Evolutionary conservation across 2,888 invertebrate genomes (phyloP).

Genomic region (Drosophila picticornis): DNA sequence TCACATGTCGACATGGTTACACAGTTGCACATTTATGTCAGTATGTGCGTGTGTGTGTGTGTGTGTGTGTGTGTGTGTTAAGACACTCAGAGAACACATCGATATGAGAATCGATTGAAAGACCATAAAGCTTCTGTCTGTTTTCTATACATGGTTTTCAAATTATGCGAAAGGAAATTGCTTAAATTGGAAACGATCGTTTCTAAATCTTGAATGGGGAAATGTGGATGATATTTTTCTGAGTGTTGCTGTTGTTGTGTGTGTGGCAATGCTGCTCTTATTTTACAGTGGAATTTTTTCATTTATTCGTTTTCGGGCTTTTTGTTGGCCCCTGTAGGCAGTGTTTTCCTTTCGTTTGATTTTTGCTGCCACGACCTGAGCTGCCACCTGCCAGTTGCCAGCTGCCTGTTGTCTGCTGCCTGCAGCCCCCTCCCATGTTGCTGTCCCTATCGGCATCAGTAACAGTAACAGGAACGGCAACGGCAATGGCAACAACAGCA

Average conservation of each 20-base stretch:
- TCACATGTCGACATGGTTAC: constrained; percentile 55
- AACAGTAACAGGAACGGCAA: not conserved
- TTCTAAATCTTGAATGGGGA: not conserved
- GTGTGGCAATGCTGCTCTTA: constrained; percentile 38
- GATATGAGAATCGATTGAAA: not conserved
- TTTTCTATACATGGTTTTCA: not conserved
- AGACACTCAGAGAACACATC: not conserved
- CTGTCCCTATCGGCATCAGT: constrained; percentile 9
- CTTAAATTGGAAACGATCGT: not conserved
- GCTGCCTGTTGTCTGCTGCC: constrained; percentile 18
- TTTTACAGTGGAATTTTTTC: constrained; percentile 59
- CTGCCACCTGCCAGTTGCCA: constrained; percentile 5
- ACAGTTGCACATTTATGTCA: constrained; percentile 22
- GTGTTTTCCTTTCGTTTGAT: constrained; percentile 56
- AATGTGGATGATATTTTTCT: not conserved
- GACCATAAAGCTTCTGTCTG: not conserved
- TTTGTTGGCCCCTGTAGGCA: constrained; percentile 46
- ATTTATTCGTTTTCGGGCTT: constrained; percentile 65
- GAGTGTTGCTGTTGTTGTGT: constrained; percentile 25
- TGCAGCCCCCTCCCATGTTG: constrained; percentile 1
- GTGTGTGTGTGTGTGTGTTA: not conserved
- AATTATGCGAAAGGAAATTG: not conserved
- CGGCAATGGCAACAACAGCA: not conserved
- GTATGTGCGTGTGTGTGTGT: not conserved
- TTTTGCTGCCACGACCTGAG: constrained; percentile 47